Conservation (phyloP, 2,888 invertebrate genomes). For the Himalopsyche tibetana region DNA sequence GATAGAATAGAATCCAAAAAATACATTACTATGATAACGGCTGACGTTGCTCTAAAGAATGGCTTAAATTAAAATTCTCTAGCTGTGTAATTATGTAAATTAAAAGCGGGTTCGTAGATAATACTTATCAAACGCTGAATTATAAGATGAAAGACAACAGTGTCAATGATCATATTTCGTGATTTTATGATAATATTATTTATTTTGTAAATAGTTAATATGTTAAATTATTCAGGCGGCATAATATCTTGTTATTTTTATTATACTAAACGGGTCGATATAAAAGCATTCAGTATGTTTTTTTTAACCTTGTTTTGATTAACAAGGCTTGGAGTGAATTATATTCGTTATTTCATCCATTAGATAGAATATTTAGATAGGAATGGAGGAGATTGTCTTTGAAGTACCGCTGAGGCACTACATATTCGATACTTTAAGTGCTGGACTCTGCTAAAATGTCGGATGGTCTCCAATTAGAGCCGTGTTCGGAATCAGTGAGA, state of each 20-base stretch:
- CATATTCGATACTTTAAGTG: slow-evolving; percentile 31
- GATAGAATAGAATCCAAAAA: slow-evolving; percentile 31
- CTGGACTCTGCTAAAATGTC: slow-evolving; percentile 8
- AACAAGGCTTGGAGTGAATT: neutral
- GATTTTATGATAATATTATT: slow-evolving; percentile 1
- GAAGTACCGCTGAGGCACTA: neutral
- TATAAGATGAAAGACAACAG: slow-evolving; percentile 13
- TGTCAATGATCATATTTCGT: neutral
- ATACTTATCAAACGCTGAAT: neutral
- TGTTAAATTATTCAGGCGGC: neutral
- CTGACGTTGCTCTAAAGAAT: slow-evolving; percentile 2
- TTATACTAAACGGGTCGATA: neutral
- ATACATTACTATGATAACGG: slow-evolving; percentile 28
- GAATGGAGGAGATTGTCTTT: slow-evolving; percentile 15
- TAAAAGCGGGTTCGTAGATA: neutral
- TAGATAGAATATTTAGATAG: slow-evolving; percentile 43
- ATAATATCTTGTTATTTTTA: neutral
- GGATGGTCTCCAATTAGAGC: slow-evolving; percentile 43
- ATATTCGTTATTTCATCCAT: slow-evolving; percentile 16
- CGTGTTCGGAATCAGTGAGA: slow-evolving; percentile 63
- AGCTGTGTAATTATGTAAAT: slow-evolving; percentile 27
- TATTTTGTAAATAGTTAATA: neutral
- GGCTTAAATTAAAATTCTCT: slow-evolving; percentile 12
- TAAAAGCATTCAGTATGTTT: neutral
- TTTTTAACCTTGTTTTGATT: neutral